Evolutionary conservation across 2,797 vertebrate species (phyloP).

Genomic region (Ceryle rudis): DNA sequence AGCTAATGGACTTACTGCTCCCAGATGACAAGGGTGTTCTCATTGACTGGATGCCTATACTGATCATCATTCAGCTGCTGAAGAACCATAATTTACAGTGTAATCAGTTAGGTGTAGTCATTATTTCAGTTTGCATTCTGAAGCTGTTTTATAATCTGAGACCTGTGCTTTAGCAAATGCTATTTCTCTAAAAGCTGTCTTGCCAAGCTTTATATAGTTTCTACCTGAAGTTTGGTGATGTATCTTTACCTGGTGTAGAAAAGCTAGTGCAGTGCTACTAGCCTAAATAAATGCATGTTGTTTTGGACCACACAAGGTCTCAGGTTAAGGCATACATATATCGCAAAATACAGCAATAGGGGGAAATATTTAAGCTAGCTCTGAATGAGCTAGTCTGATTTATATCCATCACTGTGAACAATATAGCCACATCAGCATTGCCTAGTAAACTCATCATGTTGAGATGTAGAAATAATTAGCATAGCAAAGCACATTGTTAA

Average conservation of each 20-base stretch:
- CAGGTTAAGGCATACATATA: not conserved
- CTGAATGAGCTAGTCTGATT: not conserved
- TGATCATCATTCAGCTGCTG: not conserved
- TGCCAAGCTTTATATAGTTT: not conserved
- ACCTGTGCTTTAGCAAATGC: not conserved
- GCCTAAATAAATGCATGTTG: not conserved
- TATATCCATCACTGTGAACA: not conserved
- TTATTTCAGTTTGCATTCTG: not conserved
- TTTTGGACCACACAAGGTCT: not conserved
- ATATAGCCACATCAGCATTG: not conserved
- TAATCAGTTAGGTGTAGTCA: not conserved
- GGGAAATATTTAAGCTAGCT: not conserved
- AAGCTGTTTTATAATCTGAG: not conserved
- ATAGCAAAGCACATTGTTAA: not conserved
- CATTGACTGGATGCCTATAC: not conserved
- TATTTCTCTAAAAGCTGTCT: not conserved
- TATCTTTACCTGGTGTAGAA: not conserved
- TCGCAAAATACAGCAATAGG: not conserved
- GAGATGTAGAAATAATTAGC: slow-evolving; percentile 1
- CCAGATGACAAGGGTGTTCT: not conserved
- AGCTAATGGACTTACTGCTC: not conserved
- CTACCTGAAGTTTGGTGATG: not conserved
- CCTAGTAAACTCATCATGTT: not conserved
- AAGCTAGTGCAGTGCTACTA: not conserved
- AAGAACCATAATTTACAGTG: not conserved